Evolutionary conservation across 1,140 invertebrate species (phyloP), one percentile per base, ranked within the genome.

Genomic region (Archegozetes longisetosus): DNA sequence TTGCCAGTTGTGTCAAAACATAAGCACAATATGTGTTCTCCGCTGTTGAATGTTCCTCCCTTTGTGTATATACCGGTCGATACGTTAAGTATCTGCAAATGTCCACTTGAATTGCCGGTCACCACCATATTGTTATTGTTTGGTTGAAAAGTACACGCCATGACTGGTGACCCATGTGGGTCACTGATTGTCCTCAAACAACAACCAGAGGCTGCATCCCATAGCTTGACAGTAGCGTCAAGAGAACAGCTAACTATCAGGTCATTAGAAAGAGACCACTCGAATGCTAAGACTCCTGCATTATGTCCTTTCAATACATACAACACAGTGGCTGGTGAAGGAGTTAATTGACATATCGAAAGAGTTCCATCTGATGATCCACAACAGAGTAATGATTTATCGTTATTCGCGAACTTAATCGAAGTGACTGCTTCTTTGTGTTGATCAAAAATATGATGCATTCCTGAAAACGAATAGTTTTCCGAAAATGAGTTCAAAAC

Each of bases 121-220:
- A 85, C 83, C 65, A 89, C 80, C 75, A 90, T 81, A 74, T 92
- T 91, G 68, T 90, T 89, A 71, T 92, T 92, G 23, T 81, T 76
- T 0, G 87, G 86, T 69, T 87, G 84, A 72, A 91, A 91, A 26
- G 80, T 76, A 71, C 85, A 88, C 62, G 80, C 84, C 1, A 85
- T 73, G 49, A 88, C 74, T 68, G 84, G 79, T 17, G 77, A 75
- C 47, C 70, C 69, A n/a, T 53, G n/a, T 62, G 79, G 81, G 71
- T 85, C 84, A 53, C 68, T 69, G 26, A 85, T 78, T 29, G 75
- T 74, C 57, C 85, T 72, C 59, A 90, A 73, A 67, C 85, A 86
- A 13, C 68, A 70, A 1, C 77, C 77, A 64, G 74, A 72, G 1
- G 74, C 67, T 64, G 76, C 69, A 55, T 82, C 79, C 86, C 87